phyloP scores from a whole-genome alignment of 2,113 vertebrate species.

The Forbesichthys papilliferus region DNA sequence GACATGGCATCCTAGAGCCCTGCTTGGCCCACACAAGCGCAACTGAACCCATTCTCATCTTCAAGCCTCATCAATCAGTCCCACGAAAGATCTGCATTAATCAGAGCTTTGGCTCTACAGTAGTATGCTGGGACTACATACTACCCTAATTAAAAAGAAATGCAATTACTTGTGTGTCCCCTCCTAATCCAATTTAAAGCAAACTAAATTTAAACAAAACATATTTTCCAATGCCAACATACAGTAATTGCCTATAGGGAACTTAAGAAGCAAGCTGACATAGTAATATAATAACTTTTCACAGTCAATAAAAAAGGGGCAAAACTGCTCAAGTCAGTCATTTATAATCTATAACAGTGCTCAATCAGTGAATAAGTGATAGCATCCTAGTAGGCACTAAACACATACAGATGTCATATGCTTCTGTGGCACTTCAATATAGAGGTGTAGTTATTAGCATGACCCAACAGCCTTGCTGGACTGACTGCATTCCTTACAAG shows the following conservation, averaged over 20 bases:
- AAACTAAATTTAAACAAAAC: background rate
- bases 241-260: background rate
- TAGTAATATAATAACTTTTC: background rate
- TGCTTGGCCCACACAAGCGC: conserved; percentile 14
- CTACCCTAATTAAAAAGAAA: conserved; percentile 20
- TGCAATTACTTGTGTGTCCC: background rate
- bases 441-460: conserved; percentile 55
- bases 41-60: conserved; percentile 28
- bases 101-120: conserved; percentile 6
- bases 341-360: conserved; percentile 1
- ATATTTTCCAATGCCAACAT: background rate
- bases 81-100: conserved; percentile 29
- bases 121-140: background rate
- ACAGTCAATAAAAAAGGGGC: background rate
- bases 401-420: background rate
- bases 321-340: conserved; percentile 15
- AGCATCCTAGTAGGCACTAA: conserved; percentile 9
- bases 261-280: conserved; percentile 5
- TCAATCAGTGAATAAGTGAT: conserved; percentile 19
- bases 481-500: conserved; percentile 59
- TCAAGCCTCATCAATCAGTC: conserved; percentile 12
- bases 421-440: conserved; percentile 27
- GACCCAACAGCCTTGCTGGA: conserved; percentile 54
- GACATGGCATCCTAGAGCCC: conserved; percentile 32
- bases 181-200: conserved; percentile 7